Evolutionary conservation across 2,113 vertebrate genomes (phyloP).

Genomic region (Chaetura pelagica): DNA sequence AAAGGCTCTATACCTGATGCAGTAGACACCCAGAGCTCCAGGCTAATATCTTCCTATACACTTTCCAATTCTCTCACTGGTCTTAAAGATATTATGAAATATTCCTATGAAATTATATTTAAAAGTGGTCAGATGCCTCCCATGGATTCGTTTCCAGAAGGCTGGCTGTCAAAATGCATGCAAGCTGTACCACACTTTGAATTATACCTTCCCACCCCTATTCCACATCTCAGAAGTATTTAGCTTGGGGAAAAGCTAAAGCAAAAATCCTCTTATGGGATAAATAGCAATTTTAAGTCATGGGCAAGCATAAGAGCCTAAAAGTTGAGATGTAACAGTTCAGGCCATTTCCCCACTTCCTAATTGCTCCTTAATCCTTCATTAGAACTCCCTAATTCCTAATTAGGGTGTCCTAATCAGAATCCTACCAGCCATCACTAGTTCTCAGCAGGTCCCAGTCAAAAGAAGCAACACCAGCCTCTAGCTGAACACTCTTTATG

Average conservation of each 20-base stretch:
- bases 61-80: not conserved
- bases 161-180: not conserved
- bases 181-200: not conserved
- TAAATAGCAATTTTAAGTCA: conserved; percentile 50
- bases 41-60: not conserved
- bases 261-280: conserved; percentile 45
- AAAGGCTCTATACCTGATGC: not conserved
- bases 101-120: not conserved
- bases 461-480: not conserved
- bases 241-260: conserved; percentile 19
- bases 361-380: not conserved
- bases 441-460: not conserved
- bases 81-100: not conserved
- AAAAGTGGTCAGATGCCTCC: not conserved
- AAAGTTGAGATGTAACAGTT: conserved; percentile 5
- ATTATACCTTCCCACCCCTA: not conserved
- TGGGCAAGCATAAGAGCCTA: not conserved
- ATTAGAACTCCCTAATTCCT: conserved; percentile 32
- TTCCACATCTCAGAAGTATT: not conserved
- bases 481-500: not conserved
- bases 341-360: not conserved
- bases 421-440: not conserved
- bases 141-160: not conserved
- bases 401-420: not conserved
- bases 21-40: not conserved